Conservation (phyloP, 2,888 invertebrate species). For the Hydroisotoma schaefferi region DNA sequence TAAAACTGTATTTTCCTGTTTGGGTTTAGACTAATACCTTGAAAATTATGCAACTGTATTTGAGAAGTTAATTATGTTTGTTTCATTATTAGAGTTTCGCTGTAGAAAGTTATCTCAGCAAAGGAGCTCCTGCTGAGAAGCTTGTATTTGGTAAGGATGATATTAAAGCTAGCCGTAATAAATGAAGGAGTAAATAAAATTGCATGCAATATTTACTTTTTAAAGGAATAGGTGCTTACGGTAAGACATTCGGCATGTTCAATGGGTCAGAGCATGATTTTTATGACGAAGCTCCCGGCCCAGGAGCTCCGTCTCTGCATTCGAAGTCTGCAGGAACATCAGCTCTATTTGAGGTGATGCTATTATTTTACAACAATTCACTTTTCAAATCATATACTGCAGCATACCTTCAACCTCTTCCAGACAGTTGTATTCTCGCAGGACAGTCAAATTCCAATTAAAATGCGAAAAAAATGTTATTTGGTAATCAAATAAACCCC, state of each 20-base stretch:
- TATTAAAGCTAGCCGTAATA: background rate
- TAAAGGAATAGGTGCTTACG: slow-evolving; percentile 53
- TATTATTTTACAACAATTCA: too few relatives aligned
- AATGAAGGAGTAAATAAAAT: too few relatives aligned
- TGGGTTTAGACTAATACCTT: too few relatives aligned
- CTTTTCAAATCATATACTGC: too few relatives aligned
- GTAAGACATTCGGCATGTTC: slow-evolving; percentile 52
- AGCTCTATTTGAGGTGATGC: background rate
- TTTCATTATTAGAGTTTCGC: slow-evolving; percentile 50
- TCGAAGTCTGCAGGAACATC: background rate
- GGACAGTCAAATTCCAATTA: too few relatives aligned
- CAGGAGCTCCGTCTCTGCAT: slow-evolving; percentile 41
- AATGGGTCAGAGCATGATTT: slow-evolving; percentile 14
- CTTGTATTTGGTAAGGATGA: slow-evolving; percentile 50
- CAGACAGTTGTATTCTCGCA: too few relatives aligned
- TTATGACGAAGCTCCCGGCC: slow-evolving; percentile 30
- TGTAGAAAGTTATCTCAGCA: slow-evolving; percentile 52
- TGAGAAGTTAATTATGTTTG: slow-evolving; percentile 24
- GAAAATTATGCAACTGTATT: too few relatives aligned
- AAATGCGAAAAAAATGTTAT: too few relatives aligned
- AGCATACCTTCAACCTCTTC: too few relatives aligned
- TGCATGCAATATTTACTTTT: too few relatives aligned
- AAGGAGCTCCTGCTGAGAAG: slow-evolving; percentile 52
- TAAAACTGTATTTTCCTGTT: too few relatives aligned
- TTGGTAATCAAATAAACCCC: too few relatives aligned